Percentiles rank a stretch among this genome's conserved stretches.
Conservation (phyloP, 2,888 invertebrate species). For the Drosophila infuscata region DNA sequence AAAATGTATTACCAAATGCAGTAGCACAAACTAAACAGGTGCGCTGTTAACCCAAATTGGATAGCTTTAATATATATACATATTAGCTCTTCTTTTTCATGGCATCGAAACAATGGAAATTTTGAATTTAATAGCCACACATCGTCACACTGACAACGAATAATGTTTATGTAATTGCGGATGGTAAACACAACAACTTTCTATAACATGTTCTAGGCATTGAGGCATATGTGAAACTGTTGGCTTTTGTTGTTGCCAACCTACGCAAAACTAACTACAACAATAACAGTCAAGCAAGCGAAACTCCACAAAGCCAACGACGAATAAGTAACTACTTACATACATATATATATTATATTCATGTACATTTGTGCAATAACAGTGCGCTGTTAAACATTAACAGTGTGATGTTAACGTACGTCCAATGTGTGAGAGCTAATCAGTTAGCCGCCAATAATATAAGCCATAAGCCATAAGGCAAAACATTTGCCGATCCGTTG, state of each 20-base stretch:
- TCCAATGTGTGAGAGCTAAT: slow-evolving; percentile 39
- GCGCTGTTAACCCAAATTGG: slow-evolving; percentile 2
- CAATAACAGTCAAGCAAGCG: slow-evolving; percentile 7
- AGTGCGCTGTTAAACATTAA: slow-evolving; percentile 21
- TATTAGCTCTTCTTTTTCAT: slow-evolving; percentile 1
- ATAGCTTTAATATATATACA: neutral
- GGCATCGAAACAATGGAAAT: slow-evolving; percentile 27
- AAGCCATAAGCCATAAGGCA: slow-evolving; percentile 42
- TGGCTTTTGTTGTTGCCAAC: slow-evolving; percentile 39
- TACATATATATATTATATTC: neutral
- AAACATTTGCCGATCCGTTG: slow-evolving; percentile 45
- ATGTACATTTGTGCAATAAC: slow-evolving; percentile 8
- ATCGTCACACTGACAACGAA: slow-evolving; percentile 20
- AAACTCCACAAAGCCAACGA: slow-evolving; percentile 6
- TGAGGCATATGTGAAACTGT: slow-evolving; percentile 24
- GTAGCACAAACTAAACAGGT: neutral
- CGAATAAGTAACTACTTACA: neutral
- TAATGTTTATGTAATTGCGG: slow-evolving; percentile 72
- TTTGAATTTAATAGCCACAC: slow-evolving; percentile 3
- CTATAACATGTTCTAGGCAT: slow-evolving; percentile 33
- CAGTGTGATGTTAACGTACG: slow-evolving; percentile 25
- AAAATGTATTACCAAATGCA: slow-evolving; percentile 6
- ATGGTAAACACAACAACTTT: slow-evolving; percentile 46
- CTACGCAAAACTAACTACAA: slow-evolving; percentile 10
- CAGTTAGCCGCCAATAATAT: slow-evolving; percentile 44